phyloP scores from a whole-genome alignment of 1,140 invertebrate species.

The Teleopsis dalmanni region DNA sequence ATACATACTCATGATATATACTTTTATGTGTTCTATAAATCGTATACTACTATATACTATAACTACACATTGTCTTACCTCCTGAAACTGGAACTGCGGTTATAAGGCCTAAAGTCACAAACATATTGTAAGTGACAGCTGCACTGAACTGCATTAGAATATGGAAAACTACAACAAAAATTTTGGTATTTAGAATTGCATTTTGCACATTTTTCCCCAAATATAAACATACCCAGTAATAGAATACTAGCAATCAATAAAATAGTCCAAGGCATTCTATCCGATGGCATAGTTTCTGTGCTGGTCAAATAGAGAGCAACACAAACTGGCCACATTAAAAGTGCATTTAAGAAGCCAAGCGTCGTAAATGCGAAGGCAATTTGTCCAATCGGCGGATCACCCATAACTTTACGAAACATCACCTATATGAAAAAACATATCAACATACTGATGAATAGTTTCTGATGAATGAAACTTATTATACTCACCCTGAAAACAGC shows the following conservation, averaged over 20 bases:
- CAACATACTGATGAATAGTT: background rate
- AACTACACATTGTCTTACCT: too few relatives aligned
- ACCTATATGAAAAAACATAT: slow-evolving; percentile 51
- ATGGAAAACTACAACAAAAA: slow-evolving; percentile 71
- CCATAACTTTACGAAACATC: slow-evolving; percentile 82
- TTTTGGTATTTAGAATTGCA: slow-evolving; percentile 10
- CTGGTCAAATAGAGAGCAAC: slow-evolving; percentile 76
- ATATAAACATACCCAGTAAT: slow-evolving; percentile 57
- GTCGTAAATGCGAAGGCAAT: slow-evolving; percentile 81
- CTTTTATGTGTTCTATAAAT: background rate
- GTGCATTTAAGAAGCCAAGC: slow-evolving; percentile 73
- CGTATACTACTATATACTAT: too few relatives aligned
- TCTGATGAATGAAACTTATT: background rate
- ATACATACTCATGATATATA: background rate
- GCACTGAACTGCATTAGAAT: slow-evolving; percentile 85
- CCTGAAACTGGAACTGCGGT: slow-evolving; percentile 87
- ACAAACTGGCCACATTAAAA: slow-evolving; percentile 79
- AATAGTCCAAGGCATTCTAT: slow-evolving; percentile 71
- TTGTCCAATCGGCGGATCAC: slow-evolving; percentile 81
- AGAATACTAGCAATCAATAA: slow-evolving; percentile 68
- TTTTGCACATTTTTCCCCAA: background rate
- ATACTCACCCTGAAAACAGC: slow-evolving; percentile 79
- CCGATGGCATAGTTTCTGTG: slow-evolving; percentile 69
- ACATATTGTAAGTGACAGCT: slow-evolving; percentile 83
- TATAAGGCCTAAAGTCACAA: slow-evolving; percentile 84